phyloP scores from a whole-genome alignment of 2,888 invertebrate species.

The Cheilosia vernalis region DNA sequence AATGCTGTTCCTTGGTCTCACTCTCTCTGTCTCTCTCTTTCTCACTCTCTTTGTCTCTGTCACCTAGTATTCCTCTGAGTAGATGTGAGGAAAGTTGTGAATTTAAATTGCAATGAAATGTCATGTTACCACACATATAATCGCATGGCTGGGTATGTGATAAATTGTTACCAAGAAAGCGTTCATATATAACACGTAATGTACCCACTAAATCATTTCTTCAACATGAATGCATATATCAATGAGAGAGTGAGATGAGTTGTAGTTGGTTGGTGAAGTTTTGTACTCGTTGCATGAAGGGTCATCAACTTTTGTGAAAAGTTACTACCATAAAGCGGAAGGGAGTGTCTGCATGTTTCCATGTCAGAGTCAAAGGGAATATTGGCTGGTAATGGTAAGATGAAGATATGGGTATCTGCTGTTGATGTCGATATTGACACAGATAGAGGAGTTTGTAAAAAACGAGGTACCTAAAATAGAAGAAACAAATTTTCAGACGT shows the following conservation, averaged over 20 bases:
- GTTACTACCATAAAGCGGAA: background rate
- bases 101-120: slow-evolving; percentile 49
- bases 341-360: too few species aligned
- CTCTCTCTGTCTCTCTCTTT: background rate
- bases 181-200: slow-evolving; percentile 12
- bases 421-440: too few species aligned
- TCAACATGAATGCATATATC: slow-evolving; percentile 28
- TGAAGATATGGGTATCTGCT: too few species aligned
- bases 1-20: background rate
- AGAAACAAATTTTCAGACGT: too few species aligned
- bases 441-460: too few species aligned
- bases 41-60: too few species aligned
- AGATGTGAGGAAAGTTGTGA: slow-evolving; percentile 39
- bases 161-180: slow-evolving; percentile 32
- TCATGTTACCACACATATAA: slow-evolving; percentile 21
- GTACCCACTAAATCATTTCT: slow-evolving; percentile 27
- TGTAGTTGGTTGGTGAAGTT: too few species aligned
- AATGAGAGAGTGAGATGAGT: background rate
- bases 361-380: too few species aligned
- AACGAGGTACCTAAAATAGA: too few species aligned
- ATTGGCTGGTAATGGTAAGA: too few species aligned
- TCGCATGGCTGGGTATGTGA: slow-evolving; percentile 8
- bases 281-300: background rate
- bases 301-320: background rate
- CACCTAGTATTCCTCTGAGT: too few species aligned